Evolutionary conservation across 1,140 invertebrate genomes (phyloP), one percentile per base, ranked within the genome.

Genomic region (Eueides isabella): DNA sequence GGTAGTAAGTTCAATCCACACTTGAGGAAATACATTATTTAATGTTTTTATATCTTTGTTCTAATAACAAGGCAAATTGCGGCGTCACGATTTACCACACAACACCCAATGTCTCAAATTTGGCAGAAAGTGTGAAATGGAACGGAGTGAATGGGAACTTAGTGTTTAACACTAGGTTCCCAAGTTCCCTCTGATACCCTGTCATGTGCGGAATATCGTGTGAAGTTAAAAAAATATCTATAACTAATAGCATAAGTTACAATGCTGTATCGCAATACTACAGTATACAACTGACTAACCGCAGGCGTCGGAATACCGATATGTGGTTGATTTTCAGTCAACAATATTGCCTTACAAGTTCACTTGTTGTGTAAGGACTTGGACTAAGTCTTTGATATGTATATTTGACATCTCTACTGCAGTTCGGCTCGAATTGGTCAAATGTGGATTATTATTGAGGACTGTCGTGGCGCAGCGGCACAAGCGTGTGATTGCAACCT

Each of bases 271-370:
- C 6, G 23, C 23, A 23, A 55, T 23, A 23, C 7, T 11, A 38
- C 35, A 31, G 3, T 5, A 44, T 44, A 55, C 48, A 14, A 55
- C 0, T 26, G 48, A 23, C 23, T 12, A 4, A 14, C 48, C 48
- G 23, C 48, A 55, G 48, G 48, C 48, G 19, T 26, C 48, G 23
- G 7, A 55, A 26, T 55, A 12, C 48, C 7, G 9, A 55, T 55
- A 55, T 55, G 19, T 11, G 48, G 48, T 55, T 55, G 48, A 23
- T 55, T 55, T 55, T 26, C 48, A 55, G 23, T 55, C 48, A 55
- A 55, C 48, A 55, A 55, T 55, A 55, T 55, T 55, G 23, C 48
- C 48, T 55, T 55, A 55, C 48, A 55, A 55, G 23, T 55, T 55
- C 7, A 4, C 19, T 55, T 3, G 23, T 55, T 55, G 26, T 55